Conservation (phyloP, 2,113 vertebrate species). For the Paraplagusia blochii region DNA sequence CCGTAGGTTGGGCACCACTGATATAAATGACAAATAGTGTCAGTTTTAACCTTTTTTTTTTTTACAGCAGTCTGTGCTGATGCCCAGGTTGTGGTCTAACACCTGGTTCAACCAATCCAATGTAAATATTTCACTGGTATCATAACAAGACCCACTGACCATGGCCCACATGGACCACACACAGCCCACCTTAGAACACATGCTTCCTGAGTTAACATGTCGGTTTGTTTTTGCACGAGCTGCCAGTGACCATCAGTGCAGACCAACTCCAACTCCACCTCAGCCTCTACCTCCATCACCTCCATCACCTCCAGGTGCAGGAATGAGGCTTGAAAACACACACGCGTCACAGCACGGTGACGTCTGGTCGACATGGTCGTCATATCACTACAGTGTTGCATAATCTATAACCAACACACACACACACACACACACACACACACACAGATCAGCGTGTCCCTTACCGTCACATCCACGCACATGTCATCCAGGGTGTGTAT, state of each 20-base stretch:
- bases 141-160: not conserved
- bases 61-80: too few species aligned
- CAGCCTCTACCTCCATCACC: too few species aligned
- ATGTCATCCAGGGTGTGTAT: slow-evolving; percentile 8
- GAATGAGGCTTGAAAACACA: not conserved
- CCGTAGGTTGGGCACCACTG: too few species aligned
- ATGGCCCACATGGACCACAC: not conserved
- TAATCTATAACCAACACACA: not conserved
- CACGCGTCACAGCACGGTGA: not conserved
- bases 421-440: not conserved
- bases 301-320: too few species aligned
- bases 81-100: too few species aligned
- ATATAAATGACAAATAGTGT: too few species aligned
- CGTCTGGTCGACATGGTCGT: too few species aligned
- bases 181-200: not conserved
- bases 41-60: too few species aligned
- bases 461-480: slow-evolving; percentile 43
- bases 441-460: slow-evolving; percentile 19
- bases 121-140: not conserved
- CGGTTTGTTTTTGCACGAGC: not conserved
- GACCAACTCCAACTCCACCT: not conserved
- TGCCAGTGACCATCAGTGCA: not conserved
- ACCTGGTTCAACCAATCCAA: too few species aligned
- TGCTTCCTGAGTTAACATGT: not conserved
- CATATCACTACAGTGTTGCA: too few species aligned